Percentiles rank a stretch among this genome's conserved stretches.
Conservation (phyloP, 2,797 vertebrate genomes). For the Toxotes lorentzi region DNA sequence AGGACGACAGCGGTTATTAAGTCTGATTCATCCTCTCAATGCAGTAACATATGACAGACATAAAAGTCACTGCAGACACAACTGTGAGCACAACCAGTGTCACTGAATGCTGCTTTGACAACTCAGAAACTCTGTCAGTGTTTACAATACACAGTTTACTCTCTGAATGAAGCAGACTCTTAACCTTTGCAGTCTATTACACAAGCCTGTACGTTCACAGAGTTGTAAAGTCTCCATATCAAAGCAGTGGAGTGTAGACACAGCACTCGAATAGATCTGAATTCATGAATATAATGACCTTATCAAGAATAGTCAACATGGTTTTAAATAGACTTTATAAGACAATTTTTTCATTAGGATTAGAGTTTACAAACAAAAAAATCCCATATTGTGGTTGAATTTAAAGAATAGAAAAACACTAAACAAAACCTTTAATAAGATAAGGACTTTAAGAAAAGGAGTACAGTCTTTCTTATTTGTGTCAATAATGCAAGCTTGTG, state of each 20-base stretch:
- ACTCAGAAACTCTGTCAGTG: background rate
- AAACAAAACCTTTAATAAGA: background rate
- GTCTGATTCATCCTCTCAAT: slow-evolving; percentile 20
- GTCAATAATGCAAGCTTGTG: background rate
- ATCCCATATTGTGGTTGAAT: background rate
- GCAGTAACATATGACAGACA: background rate
- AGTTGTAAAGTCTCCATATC: background rate
- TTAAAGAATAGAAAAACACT: background rate
- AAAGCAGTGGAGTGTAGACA: background rate
- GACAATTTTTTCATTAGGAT: background rate
- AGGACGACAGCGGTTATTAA: slow-evolving; percentile 2
- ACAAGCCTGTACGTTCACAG: background rate
- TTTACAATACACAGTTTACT: slow-evolving; percentile 9
- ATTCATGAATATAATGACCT: background rate
- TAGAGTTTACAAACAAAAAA: background rate
- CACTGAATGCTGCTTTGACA: background rate
- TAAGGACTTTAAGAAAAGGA: background rate
- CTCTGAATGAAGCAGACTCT: background rate
- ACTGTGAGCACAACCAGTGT: background rate
- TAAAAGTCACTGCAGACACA: slow-evolving; percentile 10
- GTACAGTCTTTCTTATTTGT: background rate
- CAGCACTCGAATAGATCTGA: background rate
- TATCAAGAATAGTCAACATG: background rate
- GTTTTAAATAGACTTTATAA: background rate
- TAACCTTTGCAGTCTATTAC: background rate